Evolutionary conservation across 2,888 invertebrate species (phyloP).

Genomic region (Rhorus exstirpatorius): DNA sequence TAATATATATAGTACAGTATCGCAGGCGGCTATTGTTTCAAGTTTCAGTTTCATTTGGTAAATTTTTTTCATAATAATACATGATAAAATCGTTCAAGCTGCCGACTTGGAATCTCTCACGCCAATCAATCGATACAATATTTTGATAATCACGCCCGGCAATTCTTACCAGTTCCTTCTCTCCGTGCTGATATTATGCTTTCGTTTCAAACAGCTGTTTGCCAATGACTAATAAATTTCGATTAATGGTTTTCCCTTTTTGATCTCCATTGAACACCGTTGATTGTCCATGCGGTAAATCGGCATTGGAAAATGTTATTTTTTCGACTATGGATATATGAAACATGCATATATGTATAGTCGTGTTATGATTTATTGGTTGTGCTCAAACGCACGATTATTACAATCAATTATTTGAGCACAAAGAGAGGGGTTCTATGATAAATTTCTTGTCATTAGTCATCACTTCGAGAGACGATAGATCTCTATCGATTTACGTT

Average conservation of each 20-base stretch:
- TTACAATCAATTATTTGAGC: slow-evolving; percentile 51
- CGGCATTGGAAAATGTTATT: slow-evolving; percentile 22
- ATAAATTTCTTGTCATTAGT: slow-evolving; percentile 59
- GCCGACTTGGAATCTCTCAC: background rate
- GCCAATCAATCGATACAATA: background rate
- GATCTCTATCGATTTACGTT: slow-evolving; percentile 37
- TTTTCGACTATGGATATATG: background rate
- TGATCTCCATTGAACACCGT: background rate
- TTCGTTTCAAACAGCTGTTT: slow-evolving; percentile 12
- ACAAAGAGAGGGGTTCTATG: slow-evolving; percentile 11
- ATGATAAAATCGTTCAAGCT: background rate
- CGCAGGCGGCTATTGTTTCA: too few relatives aligned
- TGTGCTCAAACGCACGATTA: slow-evolving; percentile 43
- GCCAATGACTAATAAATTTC: slow-evolving; percentile 17
- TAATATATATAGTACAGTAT: too few relatives aligned
- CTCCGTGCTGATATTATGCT: too few relatives aligned
- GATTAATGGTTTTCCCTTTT: slow-evolving; percentile 25
- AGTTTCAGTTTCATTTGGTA: too few relatives aligned
- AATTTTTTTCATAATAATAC: background rate
- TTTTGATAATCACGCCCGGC: slow-evolving; percentile 20
- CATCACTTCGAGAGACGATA: slow-evolving; percentile 37
- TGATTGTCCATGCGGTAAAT: slow-evolving; percentile 14
- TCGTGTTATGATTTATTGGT: slow-evolving; percentile 48
- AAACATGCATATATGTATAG: slow-evolving; percentile 3
- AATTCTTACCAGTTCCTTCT: background rate